These are phyloP conservation scores for Aramus guarauna DNA, from an alignment of 2,113 vertebrate genomes.

Conservation along the genomic window DNA sequence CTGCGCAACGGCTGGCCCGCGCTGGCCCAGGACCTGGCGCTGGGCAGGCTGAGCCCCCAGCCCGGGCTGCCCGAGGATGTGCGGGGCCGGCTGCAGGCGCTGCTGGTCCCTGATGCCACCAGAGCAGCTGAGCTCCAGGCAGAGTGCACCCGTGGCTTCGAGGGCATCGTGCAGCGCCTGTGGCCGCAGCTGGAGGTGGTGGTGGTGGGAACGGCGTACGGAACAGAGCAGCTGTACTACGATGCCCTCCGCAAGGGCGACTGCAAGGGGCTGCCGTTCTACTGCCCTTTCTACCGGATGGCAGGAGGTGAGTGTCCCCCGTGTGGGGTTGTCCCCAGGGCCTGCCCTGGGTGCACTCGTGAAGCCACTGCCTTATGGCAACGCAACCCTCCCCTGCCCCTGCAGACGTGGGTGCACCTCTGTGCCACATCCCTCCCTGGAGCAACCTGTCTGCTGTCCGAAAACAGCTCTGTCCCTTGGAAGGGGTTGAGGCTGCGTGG, in stretches of 20 bases:
- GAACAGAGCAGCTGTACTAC: slow-evolving; percentile 75
- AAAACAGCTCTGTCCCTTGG: not conserved
- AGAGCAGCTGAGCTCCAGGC: slow-evolving; percentile 75
- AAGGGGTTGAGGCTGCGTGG: not conserved
- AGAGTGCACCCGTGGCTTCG: slow-evolving; percentile 75
- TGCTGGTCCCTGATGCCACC: slow-evolving; percentile 65
- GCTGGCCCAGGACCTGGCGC: slow-evolving; percentile 78
- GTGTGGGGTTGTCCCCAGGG: accelerated
- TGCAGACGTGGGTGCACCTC: not conserved
- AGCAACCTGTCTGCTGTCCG: not conserved
- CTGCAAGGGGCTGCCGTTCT: slow-evolving; percentile 84
- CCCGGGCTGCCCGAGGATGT: slow-evolving; percentile 66
- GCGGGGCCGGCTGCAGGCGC: slow-evolving; percentile 58
- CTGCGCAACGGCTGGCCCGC: slow-evolving; percentile 74
- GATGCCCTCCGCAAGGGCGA: slow-evolving; percentile 74
- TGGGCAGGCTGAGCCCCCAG: slow-evolving; percentile 70
- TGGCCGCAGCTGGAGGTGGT: slow-evolving; percentile 88
- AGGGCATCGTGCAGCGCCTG: slow-evolving; percentile 79
- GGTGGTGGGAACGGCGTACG: slow-evolving; percentile 65
- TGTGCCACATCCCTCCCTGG: not conserved
- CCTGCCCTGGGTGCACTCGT: not conserved
- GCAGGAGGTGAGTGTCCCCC: slow-evolving; percentile 79
- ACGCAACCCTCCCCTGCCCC: not conserved
- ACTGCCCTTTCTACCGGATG: slow-evolving; percentile 84
- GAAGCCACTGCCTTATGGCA: not conserved